Evolutionary conservation across 2,797 vertebrate genomes (phyloP), one percentile per base, ranked within the genome.

Genomic region (Chrosomus eos): DNA sequence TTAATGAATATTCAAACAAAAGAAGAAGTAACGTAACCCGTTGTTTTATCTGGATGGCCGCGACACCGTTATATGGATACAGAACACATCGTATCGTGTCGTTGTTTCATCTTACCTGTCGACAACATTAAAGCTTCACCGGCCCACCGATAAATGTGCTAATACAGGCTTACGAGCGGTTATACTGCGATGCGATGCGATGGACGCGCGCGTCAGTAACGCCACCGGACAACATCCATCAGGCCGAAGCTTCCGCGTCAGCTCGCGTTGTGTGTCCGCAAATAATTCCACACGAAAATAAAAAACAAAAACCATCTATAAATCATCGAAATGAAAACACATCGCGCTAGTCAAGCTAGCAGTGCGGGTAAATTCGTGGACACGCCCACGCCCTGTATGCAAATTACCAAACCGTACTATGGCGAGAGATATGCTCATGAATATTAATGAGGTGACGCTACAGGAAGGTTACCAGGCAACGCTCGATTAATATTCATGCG

Each of bases 111-210:
- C 88, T 88, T 83, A 89, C 88, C 88, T 87, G 88, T 89, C 38
- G 88, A 89, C 87, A 89, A 87, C 88, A 89, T 89, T 78, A 88
- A 88, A 87, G 85, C 68, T 71, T 67, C 86, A 9, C 77, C 48
- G 31, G 81, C 36, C 55, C 67, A 36, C 51, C 70, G 70, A 82
- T 67, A 19, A 86, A 76, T 33, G 38, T 1, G 51, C 36, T 77
- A 62, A 51, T 19, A 36, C 40, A 45, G 67, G 31, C 55, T 82
- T 5, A 45, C 73, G 43, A 38, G 81, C 21, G 81, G 68, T 76
- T 75, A 86, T 80, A 82, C 83, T 77, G 82, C 51, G 67, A 81
- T 55, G 83, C 84, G 19, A 64, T 21, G 51, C 36, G 78, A 67
- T 45, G 51, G 72, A 81, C 83, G 72, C 72, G 45, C 80, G 28